These are phyloP conservation scores for Drosophila tristis DNA, from an alignment of 1,140 invertebrate genomes.

Conservation along the genomic window DNA sequence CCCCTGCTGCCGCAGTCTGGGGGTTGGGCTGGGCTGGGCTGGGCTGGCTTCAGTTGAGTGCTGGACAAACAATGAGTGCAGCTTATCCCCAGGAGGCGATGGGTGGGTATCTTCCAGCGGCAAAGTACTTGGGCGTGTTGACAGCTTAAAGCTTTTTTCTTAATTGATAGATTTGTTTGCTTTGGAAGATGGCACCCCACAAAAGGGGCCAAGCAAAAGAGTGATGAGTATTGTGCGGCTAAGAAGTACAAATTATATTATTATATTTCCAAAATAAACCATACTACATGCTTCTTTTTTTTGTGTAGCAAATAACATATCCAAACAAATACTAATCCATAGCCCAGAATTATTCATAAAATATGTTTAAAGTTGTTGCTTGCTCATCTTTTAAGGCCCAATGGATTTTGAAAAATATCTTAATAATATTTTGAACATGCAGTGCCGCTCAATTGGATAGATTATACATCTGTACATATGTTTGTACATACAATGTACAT, in stretches of 20 bases:
- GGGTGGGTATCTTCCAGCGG: conserved; percentile 1
- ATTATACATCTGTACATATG: too few relatives aligned
- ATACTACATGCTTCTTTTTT: too few relatives aligned
- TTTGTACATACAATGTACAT: too few relatives aligned
- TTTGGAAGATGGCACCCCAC: not conserved
- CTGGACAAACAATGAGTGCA: conserved; percentile 68
- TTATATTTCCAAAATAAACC: too few relatives aligned
- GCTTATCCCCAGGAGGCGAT: conserved; percentile 20
- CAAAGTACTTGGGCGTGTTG: conserved; percentile 55
- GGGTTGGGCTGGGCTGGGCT: not conserved
- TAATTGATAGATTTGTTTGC: conserved; percentile 67
- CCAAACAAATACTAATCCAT: too few relatives aligned
- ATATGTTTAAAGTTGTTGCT: too few relatives aligned
- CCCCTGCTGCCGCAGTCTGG: not conserved
- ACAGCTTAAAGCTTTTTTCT: conserved; percentile 60
- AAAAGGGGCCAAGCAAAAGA: not conserved
- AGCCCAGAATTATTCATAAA: too few relatives aligned
- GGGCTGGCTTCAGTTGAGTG: not conserved
- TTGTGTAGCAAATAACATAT: too few relatives aligned
- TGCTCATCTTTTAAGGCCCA: too few relatives aligned
- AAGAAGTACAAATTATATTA: not conserved
- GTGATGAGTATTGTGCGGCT: not conserved
- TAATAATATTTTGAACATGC: too few relatives aligned
- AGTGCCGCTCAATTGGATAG: too few relatives aligned
- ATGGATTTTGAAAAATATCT: too few relatives aligned